phyloP scores from a whole-genome alignment of 2,888 invertebrate species.

The Tricholauxania praeusta region DNA sequence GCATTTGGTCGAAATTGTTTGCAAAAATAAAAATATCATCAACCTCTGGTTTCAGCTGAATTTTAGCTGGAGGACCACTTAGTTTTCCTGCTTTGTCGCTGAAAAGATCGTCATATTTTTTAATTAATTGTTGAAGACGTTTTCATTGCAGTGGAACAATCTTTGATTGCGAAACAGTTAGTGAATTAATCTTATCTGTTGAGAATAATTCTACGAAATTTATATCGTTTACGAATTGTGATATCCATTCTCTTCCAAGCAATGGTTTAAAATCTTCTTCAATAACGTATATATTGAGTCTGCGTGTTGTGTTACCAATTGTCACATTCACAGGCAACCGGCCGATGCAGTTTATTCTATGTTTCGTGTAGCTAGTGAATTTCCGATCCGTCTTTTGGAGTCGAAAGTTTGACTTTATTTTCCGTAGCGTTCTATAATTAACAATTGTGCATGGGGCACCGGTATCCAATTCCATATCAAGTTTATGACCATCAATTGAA shows the following conservation, averaged over 20 bases:
- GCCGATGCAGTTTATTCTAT: constrained; percentile 15
- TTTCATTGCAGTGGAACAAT: too few relatives aligned
- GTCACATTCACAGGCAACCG: constrained; percentile 21
- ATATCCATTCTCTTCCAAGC: constrained; percentile 33
- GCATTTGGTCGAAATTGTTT: constrained; percentile 18
- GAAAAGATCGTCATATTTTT: too few relatives aligned
- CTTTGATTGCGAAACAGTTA: too few relatives aligned
- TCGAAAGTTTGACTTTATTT: neutral
- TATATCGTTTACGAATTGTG: constrained; percentile 28
- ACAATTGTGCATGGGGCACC: constrained; percentile 32
- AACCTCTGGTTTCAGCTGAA: constrained; percentile 44
- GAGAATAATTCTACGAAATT: constrained; percentile 29
- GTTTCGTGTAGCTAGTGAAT: neutral
- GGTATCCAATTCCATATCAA: constrained; percentile 37
- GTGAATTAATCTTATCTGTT: neutral
- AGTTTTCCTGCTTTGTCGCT: too few relatives aligned
- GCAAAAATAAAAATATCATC: constrained; percentile 28
- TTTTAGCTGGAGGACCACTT: too few relatives aligned
- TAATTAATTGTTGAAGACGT: too few relatives aligned
- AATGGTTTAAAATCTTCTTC: constrained; percentile 28
- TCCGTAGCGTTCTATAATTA: neutral
- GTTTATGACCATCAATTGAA: constrained; percentile 23
- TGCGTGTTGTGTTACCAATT: constrained; percentile 20
- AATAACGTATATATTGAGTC: constrained; percentile 25
- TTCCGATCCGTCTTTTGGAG: neutral